phyloP scores from a whole-genome alignment of 2,888 invertebrate genomes.

The Ophioninae sp. region DNA sequence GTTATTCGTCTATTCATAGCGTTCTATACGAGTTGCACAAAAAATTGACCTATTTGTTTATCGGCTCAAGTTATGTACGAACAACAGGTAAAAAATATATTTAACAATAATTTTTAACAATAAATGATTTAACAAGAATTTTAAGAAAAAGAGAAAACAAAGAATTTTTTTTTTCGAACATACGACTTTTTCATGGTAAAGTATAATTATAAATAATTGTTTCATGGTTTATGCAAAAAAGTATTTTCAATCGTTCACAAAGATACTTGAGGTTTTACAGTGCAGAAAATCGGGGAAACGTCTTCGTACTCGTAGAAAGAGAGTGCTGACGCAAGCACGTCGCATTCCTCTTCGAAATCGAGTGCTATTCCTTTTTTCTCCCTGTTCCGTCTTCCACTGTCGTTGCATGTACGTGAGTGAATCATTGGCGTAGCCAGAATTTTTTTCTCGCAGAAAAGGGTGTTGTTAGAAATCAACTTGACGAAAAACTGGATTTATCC shows the following conservation, averaged over 20 bases:
- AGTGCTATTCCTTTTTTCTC: background rate
- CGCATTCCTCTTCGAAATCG: background rate
- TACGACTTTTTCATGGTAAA: background rate
- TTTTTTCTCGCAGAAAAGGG: background rate
- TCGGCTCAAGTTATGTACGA: too few relatives aligned
- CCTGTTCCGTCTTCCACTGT: background rate
- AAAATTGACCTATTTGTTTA: too few relatives aligned
- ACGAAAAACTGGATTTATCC: too few relatives aligned
- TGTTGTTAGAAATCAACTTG: too few relatives aligned
- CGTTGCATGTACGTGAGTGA: background rate
- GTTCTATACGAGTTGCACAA: too few relatives aligned
- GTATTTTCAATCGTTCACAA: background rate
- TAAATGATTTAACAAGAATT: too few relatives aligned
- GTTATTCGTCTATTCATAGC: too few relatives aligned
- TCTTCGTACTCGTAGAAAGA: background rate
- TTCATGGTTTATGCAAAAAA: background rate
- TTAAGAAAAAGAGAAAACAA: too few relatives aligned
- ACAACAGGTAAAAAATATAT: too few relatives aligned
- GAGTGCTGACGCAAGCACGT: background rate
- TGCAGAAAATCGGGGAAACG: background rate
- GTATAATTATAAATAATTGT: background rate
- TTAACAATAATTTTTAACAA: too few relatives aligned
- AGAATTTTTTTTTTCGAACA: background rate
- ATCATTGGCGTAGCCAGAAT: too few relatives aligned
- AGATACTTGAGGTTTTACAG: background rate